Percentiles rank a stretch among this genome's conserved stretches.
Evolutionary conservation across 2,797 vertebrate species (phyloP).

Genomic region (Muscicapa striata): DNA sequence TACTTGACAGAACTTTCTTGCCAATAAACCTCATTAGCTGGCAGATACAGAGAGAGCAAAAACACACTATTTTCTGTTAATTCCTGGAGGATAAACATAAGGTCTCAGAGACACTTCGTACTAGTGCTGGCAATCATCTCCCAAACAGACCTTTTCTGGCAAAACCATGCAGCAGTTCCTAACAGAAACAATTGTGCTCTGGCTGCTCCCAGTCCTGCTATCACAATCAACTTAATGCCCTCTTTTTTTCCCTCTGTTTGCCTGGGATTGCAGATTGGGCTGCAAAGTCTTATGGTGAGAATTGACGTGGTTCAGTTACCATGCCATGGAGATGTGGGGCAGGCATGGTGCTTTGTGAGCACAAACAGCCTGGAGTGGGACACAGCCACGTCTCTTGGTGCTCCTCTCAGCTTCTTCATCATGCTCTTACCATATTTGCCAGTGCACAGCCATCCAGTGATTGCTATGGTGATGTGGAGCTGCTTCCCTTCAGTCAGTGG

Average conservation of each 20-base stretch:
- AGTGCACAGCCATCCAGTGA: slow-evolving; percentile 94
- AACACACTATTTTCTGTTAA: slow-evolving; percentile 14
- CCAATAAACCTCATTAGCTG: slow-evolving; percentile 37
- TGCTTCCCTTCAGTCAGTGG: slow-evolving; percentile 89
- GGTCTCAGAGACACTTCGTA: background rate
- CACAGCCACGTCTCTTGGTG: background rate
- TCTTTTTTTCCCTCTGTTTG: background rate
- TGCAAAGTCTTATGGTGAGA: background rate
- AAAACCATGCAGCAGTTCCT: background rate
- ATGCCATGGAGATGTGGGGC: background rate
- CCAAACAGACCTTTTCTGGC: background rate
- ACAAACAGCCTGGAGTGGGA: background rate
- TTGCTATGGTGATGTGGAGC: slow-evolving; percentile 90
- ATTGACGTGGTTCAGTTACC: background rate
- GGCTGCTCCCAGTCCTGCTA: background rate
- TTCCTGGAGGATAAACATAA: slow-evolving; percentile 1
- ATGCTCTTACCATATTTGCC: slow-evolving; percentile 91
- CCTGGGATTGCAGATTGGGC: background rate
- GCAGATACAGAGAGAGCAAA: background rate
- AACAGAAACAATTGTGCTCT: background rate
- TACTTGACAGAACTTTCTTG: slow-evolving; percentile 19
- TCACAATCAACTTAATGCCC: background rate
- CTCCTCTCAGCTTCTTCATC: background rate
- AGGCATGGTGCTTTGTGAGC: background rate
- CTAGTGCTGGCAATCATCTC: slow-evolving; percentile 5